These are phyloP conservation scores for Gorsachius goisagi DNA, from an alignment of 2,113 vertebrate species.

Conservation along the genomic window DNA sequence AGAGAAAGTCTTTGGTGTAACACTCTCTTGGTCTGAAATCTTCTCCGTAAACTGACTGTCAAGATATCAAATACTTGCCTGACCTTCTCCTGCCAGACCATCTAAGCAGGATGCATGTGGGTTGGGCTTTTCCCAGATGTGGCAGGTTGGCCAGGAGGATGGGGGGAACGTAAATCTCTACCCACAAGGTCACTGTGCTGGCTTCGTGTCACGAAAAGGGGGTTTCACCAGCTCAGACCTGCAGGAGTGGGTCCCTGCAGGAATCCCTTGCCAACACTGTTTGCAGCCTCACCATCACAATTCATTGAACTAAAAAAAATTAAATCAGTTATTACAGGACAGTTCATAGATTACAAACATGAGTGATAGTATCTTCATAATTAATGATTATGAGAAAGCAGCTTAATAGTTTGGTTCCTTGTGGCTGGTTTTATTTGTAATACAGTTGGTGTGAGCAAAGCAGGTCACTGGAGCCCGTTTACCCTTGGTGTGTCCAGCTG, in stretches of 20 bases:
- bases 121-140: background rate
- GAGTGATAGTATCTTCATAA: slow-evolving; percentile 51
- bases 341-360: slow-evolving; percentile 24
- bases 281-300: slow-evolving; percentile 11
- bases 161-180: background rate
- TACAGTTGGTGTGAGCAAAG: background rate
- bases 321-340: slow-evolving; percentile 5
- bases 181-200: background rate
- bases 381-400: slow-evolving; percentile 39
- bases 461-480: background rate
- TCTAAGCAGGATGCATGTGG: background rate
- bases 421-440: slow-evolving; percentile 29
- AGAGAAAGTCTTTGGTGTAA: background rate
- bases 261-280: background rate
- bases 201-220: background rate
- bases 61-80: background rate
- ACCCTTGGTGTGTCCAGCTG: background rate
- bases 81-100: background rate
- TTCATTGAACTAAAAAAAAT: background rate
- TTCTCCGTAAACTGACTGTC: background rate
- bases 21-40: background rate
- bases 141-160: background rate
- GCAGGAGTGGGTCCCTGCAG: background rate
- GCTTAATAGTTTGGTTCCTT: slow-evolving; percentile 40
- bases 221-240: background rate